Base-by-base conservation (phyloP, 2,888 invertebrate species). In the Drosophila helvetica region DNA sequence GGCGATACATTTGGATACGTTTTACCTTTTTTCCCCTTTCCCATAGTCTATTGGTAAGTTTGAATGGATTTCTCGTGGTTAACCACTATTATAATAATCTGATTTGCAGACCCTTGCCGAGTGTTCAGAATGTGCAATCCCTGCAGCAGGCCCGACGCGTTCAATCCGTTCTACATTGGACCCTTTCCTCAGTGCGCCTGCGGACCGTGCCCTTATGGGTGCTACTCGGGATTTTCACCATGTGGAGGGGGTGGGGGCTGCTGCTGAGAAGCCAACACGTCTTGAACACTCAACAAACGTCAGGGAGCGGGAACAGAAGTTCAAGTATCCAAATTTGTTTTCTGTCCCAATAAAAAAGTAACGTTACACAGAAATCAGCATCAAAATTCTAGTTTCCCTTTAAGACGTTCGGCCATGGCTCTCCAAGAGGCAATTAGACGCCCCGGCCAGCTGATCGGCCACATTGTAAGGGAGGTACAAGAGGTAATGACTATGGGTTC, bases 81-180 rank as follows among this genome's bases (percentile, higher is more conserved):
- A 17, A 18, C 3, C 1, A 3, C 1, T 12, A 22, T 5, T 8
- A 19, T 43, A 6, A 27, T n/a, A 2, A 6, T 3, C 2, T 18
- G 7, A 15, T 9, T 12, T 38, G 12, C 46, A 64, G 64, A 15
- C 45, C 22, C 6, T 38, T 47, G 43, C 17, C 9, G 25, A 55
- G 62, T 46, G 30, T 30, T 62, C 15, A 47, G 19, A 27, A 50
- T 72, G 42, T 15, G n/a, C 8, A 51, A 48, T n/a, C 4, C 8
- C 12, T 27, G 33, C 12, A 61, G 59, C 19, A 38, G 30, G 4
- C 12, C 10, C 1, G 46, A 51, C 6, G 18, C 33, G 6, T 57
- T 83, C 17, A 85, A 85, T 66, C 88, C 88, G 0, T 85, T 77
- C 58, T 85, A 85, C 27, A 46, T 85, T 9, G 84, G 88, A 0